Conservation (phyloP, 2,113 vertebrate genomes). For the Hydrolagus affinis region DNA sequence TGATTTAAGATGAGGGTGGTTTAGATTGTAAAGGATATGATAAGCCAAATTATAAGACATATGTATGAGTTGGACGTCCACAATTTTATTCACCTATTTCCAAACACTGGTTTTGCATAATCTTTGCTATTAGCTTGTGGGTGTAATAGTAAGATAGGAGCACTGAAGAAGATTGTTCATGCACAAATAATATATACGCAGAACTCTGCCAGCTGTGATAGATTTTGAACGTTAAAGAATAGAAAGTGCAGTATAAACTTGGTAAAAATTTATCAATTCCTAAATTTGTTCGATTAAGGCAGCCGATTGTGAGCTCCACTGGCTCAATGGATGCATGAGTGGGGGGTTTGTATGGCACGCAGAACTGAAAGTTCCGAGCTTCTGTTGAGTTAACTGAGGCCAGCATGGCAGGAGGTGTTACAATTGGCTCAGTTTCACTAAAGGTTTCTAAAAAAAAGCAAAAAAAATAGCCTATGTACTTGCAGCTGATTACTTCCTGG, state of each 20-base stretch:
- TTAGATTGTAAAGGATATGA: not conserved
- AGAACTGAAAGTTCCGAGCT: not conserved
- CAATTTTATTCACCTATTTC: not conserved
- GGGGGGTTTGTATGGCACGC: not conserved
- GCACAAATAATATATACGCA: not conserved
- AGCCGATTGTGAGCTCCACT: no score
- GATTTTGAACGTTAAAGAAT: constrained; percentile 7
- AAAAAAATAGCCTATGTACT: not conserved
- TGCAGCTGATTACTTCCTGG: not conserved
- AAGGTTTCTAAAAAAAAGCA: not conserved
- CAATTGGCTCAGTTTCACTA: not conserved
- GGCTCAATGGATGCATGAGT: not conserved
- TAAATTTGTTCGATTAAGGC: not conserved
- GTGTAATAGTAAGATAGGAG: not conserved
- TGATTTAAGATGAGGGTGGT: constrained; percentile 9
- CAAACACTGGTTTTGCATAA: not conserved
- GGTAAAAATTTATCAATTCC: not conserved
- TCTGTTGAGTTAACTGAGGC: not conserved
- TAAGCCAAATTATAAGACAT: not conserved
- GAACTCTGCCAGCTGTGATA: not conserved
- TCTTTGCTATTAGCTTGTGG: not conserved
- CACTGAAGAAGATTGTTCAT: not conserved
- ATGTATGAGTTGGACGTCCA: no score
- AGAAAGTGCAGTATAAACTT: not conserved
- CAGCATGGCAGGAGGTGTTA: not conserved